Conservation (phyloP, 2,797 vertebrate species). For the Scleropages formosus region DNA sequence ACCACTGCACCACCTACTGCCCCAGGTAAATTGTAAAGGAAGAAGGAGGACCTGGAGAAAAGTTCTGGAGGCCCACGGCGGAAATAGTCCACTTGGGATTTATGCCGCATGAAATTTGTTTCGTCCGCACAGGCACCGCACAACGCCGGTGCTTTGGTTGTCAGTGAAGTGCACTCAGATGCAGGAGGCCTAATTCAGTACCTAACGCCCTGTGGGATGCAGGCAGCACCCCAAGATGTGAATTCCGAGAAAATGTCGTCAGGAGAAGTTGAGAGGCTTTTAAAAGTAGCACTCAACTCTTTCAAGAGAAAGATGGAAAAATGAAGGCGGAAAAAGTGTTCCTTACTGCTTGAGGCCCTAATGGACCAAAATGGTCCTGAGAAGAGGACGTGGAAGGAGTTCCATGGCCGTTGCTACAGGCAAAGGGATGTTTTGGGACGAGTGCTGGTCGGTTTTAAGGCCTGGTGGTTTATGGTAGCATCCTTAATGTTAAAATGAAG, state of each 20-base stretch:
- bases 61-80: background rate
- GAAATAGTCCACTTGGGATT: background rate
- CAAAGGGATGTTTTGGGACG: background rate
- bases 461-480: too few species aligned
- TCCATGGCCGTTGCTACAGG: too few species aligned
- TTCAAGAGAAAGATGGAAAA: background rate
- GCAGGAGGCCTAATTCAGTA: conserved; percentile 1
- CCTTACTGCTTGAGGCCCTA: background rate
- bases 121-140: background rate
- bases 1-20: too few species aligned
- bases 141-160: background rate
- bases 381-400: background rate
- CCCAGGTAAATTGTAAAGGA: too few species aligned
- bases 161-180: conserved; percentile 10
- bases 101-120: too few species aligned
- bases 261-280: background rate
- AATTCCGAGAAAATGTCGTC: conserved; percentile 13
- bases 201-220: background rate
- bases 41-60: too few species aligned
- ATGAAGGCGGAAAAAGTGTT: background rate
- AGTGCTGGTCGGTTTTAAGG: background rate
- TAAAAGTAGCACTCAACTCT: background rate
- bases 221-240: background rate
- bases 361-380: background rate
- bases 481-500: too few species aligned